phyloP scores from a whole-genome alignment of 2,888 invertebrate species.

The Hetaerina titia region DNA sequence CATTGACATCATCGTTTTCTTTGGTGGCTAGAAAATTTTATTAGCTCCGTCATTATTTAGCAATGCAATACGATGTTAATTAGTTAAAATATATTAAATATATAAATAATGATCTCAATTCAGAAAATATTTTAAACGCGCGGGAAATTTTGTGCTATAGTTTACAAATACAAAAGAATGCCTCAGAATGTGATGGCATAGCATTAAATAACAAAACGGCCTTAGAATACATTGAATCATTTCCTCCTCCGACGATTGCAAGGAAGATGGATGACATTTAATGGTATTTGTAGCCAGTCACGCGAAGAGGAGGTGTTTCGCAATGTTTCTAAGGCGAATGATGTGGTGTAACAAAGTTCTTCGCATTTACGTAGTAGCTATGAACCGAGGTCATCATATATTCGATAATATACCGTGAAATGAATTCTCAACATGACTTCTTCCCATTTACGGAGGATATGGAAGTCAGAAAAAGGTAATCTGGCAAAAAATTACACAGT shows the following conservation, averaged over 20 bases:
- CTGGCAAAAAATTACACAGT: neutral
- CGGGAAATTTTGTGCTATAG: neutral
- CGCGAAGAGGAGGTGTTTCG: neutral
- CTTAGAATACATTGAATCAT: neutral
- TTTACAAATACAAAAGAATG: neutral
- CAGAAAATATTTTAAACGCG: neutral
- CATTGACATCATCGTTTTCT: neutral
- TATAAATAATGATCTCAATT: neutral
- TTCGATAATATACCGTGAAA: conserved; percentile 22
- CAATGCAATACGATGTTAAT: neutral
- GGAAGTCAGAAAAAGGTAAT: neutral
- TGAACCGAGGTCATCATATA: neutral
- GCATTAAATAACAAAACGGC: neutral
- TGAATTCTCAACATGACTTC: conserved; percentile 8
- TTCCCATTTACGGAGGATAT: neutral
- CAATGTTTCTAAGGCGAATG: neutral
- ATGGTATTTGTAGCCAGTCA: neutral
- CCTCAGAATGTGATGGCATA: neutral
- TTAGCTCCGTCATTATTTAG: neutral
- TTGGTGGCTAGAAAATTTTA: neutral
- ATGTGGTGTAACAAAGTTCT: neutral
- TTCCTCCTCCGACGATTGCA: neutral
- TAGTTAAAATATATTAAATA: neutral
- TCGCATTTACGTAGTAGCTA: neutral
- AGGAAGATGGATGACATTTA: conserved; percentile 25